Base-by-base conservation (phyloP, 2,113 vertebrate species). In the Odobenus rosmarus region DNA sequence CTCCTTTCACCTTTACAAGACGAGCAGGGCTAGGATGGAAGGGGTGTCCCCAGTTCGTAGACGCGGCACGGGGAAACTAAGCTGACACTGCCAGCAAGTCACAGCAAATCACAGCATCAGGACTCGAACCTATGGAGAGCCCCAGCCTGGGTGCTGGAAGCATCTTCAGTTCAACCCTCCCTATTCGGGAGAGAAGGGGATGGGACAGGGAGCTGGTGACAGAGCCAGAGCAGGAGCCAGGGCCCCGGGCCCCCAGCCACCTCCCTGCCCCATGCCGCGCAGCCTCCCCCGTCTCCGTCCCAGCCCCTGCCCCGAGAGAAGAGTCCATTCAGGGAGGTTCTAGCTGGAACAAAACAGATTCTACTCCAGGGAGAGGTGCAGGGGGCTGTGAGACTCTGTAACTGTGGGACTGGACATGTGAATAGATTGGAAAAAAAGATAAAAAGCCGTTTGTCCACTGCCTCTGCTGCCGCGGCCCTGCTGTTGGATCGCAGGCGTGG, bases 401-500 rank as follows among this genome's bases (percentile, higher is more conserved):
- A 15, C 79, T 36, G 1, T 61, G 36, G 62, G 62, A 46, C 55
- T 57, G 62, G 77, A 69, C 59, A 1, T 2, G 62, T 8, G 13
- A 67, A 67, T 61, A 39, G 64, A 64, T 12, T 31, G 26, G 15
- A 9, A 21, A 5, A 6, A 76, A 5, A 21, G 21, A 4, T 4
- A 46, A 49, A 21, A 3, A 26, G 36, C 9, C 10, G 19, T 49
- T 21, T 12, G 15, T 12, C 24, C 51, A 31, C n/a, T 74, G 12
- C 31, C 15, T 64, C 15, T 46, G 57, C 36, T 18, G 26, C 76
- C 5, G 6, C 36, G 67, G 61, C 36, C 46, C 42, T n/a, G 0
- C 55, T 0, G 1, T 26, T 31, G 69, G 39, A 1, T 67, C 13
- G 21, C n/a, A 51, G 76, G 46, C 1, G 0, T 15, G 24, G 23